Base-by-base conservation (phyloP, 1,140 invertebrate species). In the Caenorhabditis tropicalis region DNA sequence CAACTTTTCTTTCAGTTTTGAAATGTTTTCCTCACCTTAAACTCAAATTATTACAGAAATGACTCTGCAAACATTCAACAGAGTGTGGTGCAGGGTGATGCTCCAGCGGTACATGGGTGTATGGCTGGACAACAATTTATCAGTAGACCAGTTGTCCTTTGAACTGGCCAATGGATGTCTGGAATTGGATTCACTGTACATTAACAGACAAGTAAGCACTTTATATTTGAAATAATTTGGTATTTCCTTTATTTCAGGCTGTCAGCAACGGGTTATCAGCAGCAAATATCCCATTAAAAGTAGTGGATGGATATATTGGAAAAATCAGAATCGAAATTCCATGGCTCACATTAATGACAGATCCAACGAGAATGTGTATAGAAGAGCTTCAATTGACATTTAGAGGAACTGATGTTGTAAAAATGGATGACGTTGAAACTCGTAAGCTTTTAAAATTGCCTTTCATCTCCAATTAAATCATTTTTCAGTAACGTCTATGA, bases 321-420 rank as follows among this genome's bases (percentile, higher is more conserved):
- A 65, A 51, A 43, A 85, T 85, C n/a, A 65, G 15, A 39, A 82
- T 85, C n/a, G 83, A 85, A 33, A 81, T 85, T 16, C 84, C 84
- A 1, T 85, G 84, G 84, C 27, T 36, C 16, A 27, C 15, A 16
- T 31, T 85, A 0, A 80, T 85, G 70, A 31, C 81, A 2, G 58
- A 85, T n/a, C 56, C 84, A 16, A 85, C 79, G 4, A 53, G 49
- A 48, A 48, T 85, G 49, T 48, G 79, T 16, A 84, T 84, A 21
- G 65, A 84, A 21, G 83, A 84, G 46, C 31, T 84, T 6, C 83
- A 84, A 58, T 49, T 84, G 15, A 84, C 83, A 48, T 80, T 84
- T 27, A 65, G 48, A 58, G 70, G 58, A 27, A 7, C 70, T 4
- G 83, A 84, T 2, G 16, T 81, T 12, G 31, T 79, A 1, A 84